Base-by-base conservation (phyloP, 1,140 invertebrate species). In the Apis mellifera region DNA sequence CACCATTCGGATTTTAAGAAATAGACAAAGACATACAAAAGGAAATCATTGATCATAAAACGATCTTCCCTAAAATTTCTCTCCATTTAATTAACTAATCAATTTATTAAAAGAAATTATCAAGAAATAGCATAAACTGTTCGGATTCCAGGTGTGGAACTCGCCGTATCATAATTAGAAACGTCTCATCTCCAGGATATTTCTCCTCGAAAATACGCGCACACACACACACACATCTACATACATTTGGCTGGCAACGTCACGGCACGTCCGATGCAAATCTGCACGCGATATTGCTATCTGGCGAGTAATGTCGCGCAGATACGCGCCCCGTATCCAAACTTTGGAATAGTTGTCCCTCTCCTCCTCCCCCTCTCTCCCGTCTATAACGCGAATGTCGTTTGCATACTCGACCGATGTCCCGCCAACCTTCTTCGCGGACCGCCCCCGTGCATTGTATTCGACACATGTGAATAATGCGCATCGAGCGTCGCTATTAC, bases 271-370 rank as follows among this genome's bases (percentile, higher is more conserved):
- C 78, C 57, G 57, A 79, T 72, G 69, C 78, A 79, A 72, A 73
- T 79, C 69, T 73, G 69, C 60, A 59, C 78, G n/a, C 23, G 78
- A 79, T 79, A 60, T 73, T 79, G 69, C 78, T 79, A 79, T 72
- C 69, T 55, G 59, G 69, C 42, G 59, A 72, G 59, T 54, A 79
- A 79, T 71, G 78, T 64, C 55, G 69, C 23, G 21, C 59, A 60
- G 78, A 79, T 79, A 62, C 59, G 65, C 68, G 64, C 7, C 26
- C 11, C 5, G 54, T 50, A n/a, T 11, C 69, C 69, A 73, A 79
- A 79, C 19, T 73, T 79, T 57, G 48, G 59, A 72, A 79, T 79
- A 79, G 69, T 79, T 79, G 78, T 64, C 64, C 50, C 26, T 2
- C 26, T 26, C 26, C 26, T 2, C 26, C 26, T 2, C 2, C 26